phyloP scores from a whole-genome alignment of 2,113 vertebrate species.

The Nothocercus julius region DNA sequence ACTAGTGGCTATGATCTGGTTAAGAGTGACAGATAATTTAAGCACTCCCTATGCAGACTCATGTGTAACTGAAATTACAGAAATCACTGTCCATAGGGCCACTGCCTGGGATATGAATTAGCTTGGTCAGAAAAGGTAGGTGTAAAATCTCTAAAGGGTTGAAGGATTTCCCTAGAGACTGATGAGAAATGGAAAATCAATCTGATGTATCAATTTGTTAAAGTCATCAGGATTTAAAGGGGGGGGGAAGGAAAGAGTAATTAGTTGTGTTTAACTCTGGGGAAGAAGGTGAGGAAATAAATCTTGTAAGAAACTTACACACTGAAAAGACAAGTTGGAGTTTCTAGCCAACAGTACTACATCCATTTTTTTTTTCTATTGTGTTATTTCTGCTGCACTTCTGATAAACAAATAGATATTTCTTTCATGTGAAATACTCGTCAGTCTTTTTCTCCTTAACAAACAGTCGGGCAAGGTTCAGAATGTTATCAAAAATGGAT shows the following conservation, averaged over 20 bases:
- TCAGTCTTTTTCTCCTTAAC: neutral
- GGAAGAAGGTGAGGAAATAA: neutral
- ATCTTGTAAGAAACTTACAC: neutral
- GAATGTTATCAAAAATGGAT: neutral
- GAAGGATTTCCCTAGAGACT: neutral
- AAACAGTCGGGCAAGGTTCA: neutral
- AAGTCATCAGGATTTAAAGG: neutral
- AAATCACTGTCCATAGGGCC: neutral
- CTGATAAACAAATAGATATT: neutral
- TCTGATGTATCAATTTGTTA: neutral
- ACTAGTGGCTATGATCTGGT: neutral
- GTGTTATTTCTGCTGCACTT: neutral
- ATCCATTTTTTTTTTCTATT: neutral
- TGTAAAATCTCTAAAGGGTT: neutral
- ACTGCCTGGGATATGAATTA: neutral
- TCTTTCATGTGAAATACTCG: neutral
- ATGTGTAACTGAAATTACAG: neutral
- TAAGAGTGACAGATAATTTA: neutral
- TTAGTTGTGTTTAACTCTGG: neutral
- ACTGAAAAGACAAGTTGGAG: neutral
- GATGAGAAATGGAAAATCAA: neutral
- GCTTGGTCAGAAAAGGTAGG: neutral
- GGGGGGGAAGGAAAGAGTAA: neutral
- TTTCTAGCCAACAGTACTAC: neutral
- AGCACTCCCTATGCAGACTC: neutral